Percentiles rank a stretch among this genome's conserved stretches.
phyloP scores from a whole-genome alignment of 2,888 invertebrate genomes.

The Rhaphigaster nebulosa region DNA sequence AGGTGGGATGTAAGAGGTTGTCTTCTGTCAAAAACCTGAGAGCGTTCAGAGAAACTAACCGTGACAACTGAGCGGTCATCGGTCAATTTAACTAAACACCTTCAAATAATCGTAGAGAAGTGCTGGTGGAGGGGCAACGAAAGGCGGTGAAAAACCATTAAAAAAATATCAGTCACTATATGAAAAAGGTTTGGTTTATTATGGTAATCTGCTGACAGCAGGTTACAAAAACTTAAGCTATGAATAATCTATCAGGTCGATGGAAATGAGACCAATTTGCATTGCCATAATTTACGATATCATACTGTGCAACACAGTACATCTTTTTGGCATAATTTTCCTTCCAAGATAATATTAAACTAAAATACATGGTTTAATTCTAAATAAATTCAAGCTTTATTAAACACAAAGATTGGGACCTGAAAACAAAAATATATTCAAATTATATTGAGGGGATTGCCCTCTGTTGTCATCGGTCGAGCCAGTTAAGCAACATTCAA shows the following conservation, averaged over 20 bases:
- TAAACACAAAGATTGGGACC: no score
- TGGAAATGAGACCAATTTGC: background rate
- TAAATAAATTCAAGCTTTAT: no score
- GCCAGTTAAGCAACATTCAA: no score
- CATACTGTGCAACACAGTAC: no score
- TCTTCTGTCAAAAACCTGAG: constrained; percentile 48
- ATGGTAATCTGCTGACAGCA: no score
- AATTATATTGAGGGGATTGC: no score
- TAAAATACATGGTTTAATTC: no score
- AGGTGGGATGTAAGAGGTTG: constrained; percentile 6
- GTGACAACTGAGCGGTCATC: constrained; percentile 39
- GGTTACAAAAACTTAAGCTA: no score
- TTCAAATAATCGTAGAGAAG: constrained; percentile 40
- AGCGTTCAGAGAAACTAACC: constrained; percentile 36
- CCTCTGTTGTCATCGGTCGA: no score
- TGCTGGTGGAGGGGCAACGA: background rate
- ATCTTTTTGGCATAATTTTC: no score
- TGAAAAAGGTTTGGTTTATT: background rate
- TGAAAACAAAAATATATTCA: no score
- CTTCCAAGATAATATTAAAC: no score
- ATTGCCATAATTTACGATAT: background rate
- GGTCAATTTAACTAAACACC: constrained; percentile 2
- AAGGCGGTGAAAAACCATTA: background rate
- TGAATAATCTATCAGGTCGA: background rate
- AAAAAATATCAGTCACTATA: background rate